Percentiles rank a stretch among this genome's conserved stretches.
These are phyloP conservation scores for Hermetia illucens DNA, from an alignment of 1,140 invertebrate species.

Conservation along the genomic window DNA sequence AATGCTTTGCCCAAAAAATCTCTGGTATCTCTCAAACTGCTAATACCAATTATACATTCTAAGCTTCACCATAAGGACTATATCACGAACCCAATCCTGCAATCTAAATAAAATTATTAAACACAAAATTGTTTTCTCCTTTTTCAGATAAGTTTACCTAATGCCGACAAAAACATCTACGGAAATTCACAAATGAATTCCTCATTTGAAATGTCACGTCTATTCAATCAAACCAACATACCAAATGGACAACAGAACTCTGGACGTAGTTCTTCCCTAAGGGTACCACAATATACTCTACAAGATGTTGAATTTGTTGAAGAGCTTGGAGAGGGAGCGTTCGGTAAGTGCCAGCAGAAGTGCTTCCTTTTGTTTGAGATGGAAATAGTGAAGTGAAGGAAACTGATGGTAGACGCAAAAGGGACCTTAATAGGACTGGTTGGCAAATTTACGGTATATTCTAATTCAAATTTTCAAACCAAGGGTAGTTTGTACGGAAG, in stretches of 20 bases:
- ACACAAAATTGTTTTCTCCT: constrained; percentile 5
- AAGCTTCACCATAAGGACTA: too few relatives aligned
- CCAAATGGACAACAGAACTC: constrained; percentile 15
- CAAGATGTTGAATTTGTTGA: constrained; percentile 80
- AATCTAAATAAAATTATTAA: constrained; percentile 5
- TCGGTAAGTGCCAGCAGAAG: constrained; percentile 52
- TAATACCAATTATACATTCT: too few relatives aligned
- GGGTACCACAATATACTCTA: constrained; percentile 56
- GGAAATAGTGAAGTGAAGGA: too few relatives aligned
- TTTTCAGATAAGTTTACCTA: constrained; percentile 43
- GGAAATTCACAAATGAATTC: constrained; percentile 47
- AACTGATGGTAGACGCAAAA: too few relatives aligned
- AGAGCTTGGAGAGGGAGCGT: constrained; percentile 91
- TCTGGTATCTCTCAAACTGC: too few relatives aligned
- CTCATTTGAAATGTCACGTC: constrained; percentile 58
- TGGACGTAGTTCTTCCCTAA: constrained; percentile 33
- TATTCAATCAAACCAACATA: constrained; percentile 6
- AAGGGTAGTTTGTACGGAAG: too few relatives aligned
- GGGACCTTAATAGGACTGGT: too few relatives aligned
- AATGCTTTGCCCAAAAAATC: too few relatives aligned
- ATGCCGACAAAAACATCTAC: constrained; percentile 66
- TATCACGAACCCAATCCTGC: too few relatives aligned
- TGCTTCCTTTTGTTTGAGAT: background rate
- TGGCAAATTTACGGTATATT: too few relatives aligned
- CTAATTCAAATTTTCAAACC: too few relatives aligned